A percentile compares a stretch with the other conserved stretches of the same genome.
Conservation (phyloP, 1,140 invertebrate species). For the Zaprionus davidi region DNA sequence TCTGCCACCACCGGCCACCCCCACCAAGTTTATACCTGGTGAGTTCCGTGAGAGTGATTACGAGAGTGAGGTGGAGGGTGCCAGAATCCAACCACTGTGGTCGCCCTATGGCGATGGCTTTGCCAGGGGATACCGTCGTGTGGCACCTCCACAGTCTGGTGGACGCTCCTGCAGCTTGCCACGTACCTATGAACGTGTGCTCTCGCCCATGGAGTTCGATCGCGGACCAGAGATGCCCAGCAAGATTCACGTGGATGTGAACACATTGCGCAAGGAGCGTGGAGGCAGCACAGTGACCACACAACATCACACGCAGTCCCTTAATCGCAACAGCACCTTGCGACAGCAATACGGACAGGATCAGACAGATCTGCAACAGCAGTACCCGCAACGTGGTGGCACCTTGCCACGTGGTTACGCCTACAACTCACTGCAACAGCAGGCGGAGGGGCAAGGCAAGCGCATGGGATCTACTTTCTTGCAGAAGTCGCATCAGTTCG, state of each 20-base stretch:
- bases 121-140: constrained; percentile 87
- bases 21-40: constrained; percentile 88
- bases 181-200: constrained; percentile 84
- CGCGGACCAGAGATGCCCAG: constrained; percentile 85
- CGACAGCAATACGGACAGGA: constrained; percentile 56
- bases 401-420: constrained; percentile 87
- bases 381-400: constrained; percentile 84
- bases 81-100: constrained; percentile 87
- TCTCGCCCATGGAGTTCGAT: constrained; percentile 88
- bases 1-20: constrained; percentile 85
- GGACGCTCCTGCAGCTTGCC: constrained; percentile 84
- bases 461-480: constrained; percentile 89
- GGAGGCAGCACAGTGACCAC: constrained; percentile 67
- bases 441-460: constrained; percentile 84
- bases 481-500: constrained; percentile 89
- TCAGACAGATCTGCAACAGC: constrained; percentile 76
- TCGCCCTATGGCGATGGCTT: constrained; percentile 86
- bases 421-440: constrained; percentile 84
- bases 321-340: constrained; percentile 72
- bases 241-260: constrained; percentile 74
- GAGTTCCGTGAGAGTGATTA: constrained; percentile 90
- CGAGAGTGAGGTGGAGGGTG: constrained; percentile 88
- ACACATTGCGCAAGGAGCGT: constrained; percentile 67
- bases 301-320: constrained; percentile 64
- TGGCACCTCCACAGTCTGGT: constrained; percentile 85